Evolutionary conservation across 2,888 invertebrate species (phyloP), one percentile per base, ranked within the genome.

Genomic region (Drymonia ruficornis): DNA sequence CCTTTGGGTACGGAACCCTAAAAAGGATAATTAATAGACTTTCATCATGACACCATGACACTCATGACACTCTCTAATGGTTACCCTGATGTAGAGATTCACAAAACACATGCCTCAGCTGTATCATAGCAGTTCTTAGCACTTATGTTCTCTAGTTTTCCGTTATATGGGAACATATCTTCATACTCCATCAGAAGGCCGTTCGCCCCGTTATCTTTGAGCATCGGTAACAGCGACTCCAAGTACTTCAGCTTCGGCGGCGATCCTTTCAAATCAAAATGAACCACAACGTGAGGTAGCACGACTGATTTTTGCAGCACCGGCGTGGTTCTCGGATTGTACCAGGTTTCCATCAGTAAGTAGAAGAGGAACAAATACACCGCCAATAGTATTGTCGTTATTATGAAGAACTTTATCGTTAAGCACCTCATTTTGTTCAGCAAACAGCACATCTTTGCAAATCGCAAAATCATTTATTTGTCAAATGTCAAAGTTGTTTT

Each of bases 211-310:
- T 95, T 77, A 23, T 87, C 86, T 49, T 89, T 92, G 9, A 97
- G 76, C 56, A 94, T 83, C 0, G 94, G 94, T 54, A 97, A 93
- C 0, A 97, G 66, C 9, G 93, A 85, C 50, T 89, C 80, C 55
- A 95, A 93, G 71, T 96, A 96, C 0, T 83, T 77, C 2, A 96
- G 73, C 69, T 94, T 95, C 0, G 96, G 96, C 0, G 97, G 97
- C 1, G 97, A 96, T 9, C 97, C 97, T 83, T 98, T 98, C 15
- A 98, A 84, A 85, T 98, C 98, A 23, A 98, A 83, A 83, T 98
- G 98, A 1, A 98, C 96, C 28, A 97, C 92, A 56, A 95, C 94
- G 59, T 95, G 90, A 0, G 80, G 65, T n/a, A 91, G 57, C 0
- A 52, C 49, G 9, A 81, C 62, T 6, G 63, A 50, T 1, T 34